Evolutionary conservation across 2,113 vertebrate genomes (phyloP), one percentile per base, ranked within the genome.

Genomic region (Pedionomus torquatus): DNA sequence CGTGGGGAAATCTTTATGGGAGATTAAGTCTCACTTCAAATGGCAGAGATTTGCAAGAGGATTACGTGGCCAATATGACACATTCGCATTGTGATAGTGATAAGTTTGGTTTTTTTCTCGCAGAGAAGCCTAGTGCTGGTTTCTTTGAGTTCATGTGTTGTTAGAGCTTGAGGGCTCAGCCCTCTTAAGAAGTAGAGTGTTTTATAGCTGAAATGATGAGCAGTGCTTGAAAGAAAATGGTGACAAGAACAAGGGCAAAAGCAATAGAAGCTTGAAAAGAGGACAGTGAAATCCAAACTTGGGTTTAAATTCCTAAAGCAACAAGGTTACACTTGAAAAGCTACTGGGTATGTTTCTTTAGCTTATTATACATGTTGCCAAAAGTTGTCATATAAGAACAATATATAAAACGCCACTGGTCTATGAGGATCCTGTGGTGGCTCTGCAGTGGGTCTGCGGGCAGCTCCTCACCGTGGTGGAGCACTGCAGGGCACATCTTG

Each of bases 11-110:
- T 92, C 90, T 91, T 70, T 30, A 39, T 35, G 75, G 79, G 89
- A 93, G 93, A 96, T 96, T 94, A 95, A 90, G 93, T 90, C 89
- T 85, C 60, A 76, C 90, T 97, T 96, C 93, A 95, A 95, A 95
- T 87, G 95, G 89, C 92, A 95, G 83, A 90, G 90, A 92, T 92
- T 92, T 96, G 92, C 91, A 78, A 82, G 95, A 91, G 88, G 90
- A 94, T 96, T 94, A 80, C 70, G 75, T 89, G 92, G 75, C 92
- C 75, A 26, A 19, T 54, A 31, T 87, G 79, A 87, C 87, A 91
- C 87, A 74, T 58, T 85, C 24, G 6, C 79, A 41, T 83, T 84
- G 89, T 79, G 79, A 58, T 13, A 33, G 82, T 5, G 69, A 95
- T 84, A 60, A 41, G 25, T 8, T 52, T 69, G 19, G 44, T 81